Evolutionary conservation across 2,797 vertebrate species (phyloP).

Genomic region (Poeciliopsis infans): DNA sequence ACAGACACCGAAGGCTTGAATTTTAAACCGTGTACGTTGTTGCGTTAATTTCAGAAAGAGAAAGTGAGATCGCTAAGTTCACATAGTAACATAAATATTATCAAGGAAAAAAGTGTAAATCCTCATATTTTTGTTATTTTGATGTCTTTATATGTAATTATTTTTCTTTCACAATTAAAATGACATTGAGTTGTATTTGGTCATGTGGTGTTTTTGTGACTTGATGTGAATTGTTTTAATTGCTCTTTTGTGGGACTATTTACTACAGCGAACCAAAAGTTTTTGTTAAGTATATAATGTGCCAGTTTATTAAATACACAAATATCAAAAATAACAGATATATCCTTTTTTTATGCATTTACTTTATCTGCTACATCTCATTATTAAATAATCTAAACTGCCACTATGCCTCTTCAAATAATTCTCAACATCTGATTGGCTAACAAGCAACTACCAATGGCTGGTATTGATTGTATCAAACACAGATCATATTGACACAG

Average conservation of each 20-base stretch:
- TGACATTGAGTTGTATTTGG: background rate
- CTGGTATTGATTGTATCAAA: no score
- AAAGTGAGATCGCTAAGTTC: conserved; percentile 24
- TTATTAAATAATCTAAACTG: background rate
- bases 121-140: background rate
- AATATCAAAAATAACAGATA: background rate
- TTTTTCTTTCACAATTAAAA: conserved; percentile 29
- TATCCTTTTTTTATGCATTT: background rate
- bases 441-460: no score
- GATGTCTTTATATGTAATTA: background rate
- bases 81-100: background rate
- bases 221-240: background rate
- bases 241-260: background rate
- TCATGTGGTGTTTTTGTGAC: conserved; percentile 1
- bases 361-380: background rate
- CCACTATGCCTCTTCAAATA: background rate
- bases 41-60: conserved; percentile 27
- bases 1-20: conserved; percentile 52
- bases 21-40: conserved; percentile 49
- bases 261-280: background rate
- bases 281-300: background rate
- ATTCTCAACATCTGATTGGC: background rate
- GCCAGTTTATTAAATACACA: background rate
- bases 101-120: background rate
- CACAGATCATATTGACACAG: no score